Evolutionary conservation across 30 jellyfish, hydroid and myxozoan genomes (phyloP), one percentile per base, ranked within the genome.

Genomic region (Chrysaora quinquecirrha): DNA sequence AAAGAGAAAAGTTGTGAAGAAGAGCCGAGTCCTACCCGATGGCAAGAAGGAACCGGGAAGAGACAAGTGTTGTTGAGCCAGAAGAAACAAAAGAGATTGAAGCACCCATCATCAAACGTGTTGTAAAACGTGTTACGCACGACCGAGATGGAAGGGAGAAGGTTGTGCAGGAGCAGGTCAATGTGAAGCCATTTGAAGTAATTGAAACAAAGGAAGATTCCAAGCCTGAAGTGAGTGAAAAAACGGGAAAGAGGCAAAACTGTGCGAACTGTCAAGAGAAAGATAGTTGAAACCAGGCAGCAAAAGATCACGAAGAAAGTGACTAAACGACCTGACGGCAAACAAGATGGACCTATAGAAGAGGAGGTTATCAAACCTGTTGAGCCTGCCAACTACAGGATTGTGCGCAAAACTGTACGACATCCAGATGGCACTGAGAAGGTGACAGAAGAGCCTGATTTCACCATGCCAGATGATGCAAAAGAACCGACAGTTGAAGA

Each of bases 111-210:
- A 78, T 29, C 61, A 87, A 71, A 62, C 67, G 93, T 7, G 66
- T 65, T 46, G 82, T 87, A 1, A 93, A 91, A 47, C 54, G 78
- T 24, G 78, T 78, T 32, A 56, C 78, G 70, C 73, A 28, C 43
- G 83, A 63, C 14, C 96, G 95, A 0, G 96, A 87, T 54, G 96
- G 96, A 20, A 46, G 80, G 7, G 78, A 90, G 32, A 71, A 48
- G 33, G 96, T 80, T 29, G 96, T 87, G n/a, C 95, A 87, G 69
- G 96, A 87, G 56, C 83, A 73, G 69, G 83, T 29, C 11, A 6
- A 56, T 0, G 86, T 75, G 63, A 75, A 7, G 62, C 86, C 86
- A 12, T 27, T 75, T 29, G 86, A 75, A 50, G 77, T 75, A 1
- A 71, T n/a, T 24, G 74, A 52, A 27, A 75, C 86, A 1, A 75